Evolutionary conservation across 2,888 invertebrate species (phyloP).

Genomic region (Cybosia mesomella): DNA sequence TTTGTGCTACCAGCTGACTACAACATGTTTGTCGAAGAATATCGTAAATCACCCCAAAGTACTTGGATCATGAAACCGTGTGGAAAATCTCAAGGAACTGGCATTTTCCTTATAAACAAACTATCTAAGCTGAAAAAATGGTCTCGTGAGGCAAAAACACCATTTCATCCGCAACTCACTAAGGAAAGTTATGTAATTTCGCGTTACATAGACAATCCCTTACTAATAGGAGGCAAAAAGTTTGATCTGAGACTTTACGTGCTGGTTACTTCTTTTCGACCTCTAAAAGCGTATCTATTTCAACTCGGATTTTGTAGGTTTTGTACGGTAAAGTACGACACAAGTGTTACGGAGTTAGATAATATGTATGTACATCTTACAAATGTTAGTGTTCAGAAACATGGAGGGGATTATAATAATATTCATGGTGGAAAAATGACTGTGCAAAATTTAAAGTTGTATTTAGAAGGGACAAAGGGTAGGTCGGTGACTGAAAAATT

Average conservation of each 20-base stretch:
- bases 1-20: conserved; percentile 97
- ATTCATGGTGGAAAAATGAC: conserved; percentile 98
- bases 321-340: conserved; percentile 97
- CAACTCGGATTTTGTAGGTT: conserved; percentile 97
- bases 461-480: conserved; percentile 95
- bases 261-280: conserved; percentile 96
- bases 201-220: conserved; percentile 96
- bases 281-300: conserved; percentile 96
- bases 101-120: conserved; percentile 97
- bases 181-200: conserved; percentile 98
- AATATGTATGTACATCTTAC: conserved; percentile 98
- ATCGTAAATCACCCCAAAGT: conserved; percentile 95
- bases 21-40: conserved; percentile 98
- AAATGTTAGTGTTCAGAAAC: conserved; percentile 98
- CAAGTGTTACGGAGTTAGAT: conserved; percentile 93
- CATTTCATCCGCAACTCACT: conserved; percentile 92
- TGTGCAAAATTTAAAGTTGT: conserved; percentile 94
- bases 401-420: conserved; percentile 95
- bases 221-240: conserved; percentile 97
- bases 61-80: conserved; percentile 99
- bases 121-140: conserved; percentile 96
- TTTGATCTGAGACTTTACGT: conserved; percentile 97
- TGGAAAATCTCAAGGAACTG: conserved; percentile 96
- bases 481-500: conserved; percentile 94
- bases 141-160: conserved; percentile 94